Evolutionary conservation across 2,113 vertebrate genomes (phyloP).

Genomic region (Aspidoscelis tigris): DNA sequence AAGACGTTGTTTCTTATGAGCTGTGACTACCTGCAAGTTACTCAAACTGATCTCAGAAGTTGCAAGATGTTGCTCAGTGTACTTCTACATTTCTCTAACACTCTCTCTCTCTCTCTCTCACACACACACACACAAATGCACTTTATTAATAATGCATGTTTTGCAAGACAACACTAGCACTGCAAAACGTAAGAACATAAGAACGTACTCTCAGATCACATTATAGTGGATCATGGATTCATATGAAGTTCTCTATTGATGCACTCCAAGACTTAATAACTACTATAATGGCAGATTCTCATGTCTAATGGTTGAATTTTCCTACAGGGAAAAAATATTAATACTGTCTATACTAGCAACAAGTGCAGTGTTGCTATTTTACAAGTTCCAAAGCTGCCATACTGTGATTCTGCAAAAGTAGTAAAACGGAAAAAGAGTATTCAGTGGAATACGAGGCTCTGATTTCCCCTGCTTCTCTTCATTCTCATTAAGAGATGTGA

Average conservation of each 20-base stretch:
- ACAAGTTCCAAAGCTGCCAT: rapidly evolving
- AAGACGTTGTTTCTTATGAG: neutral
- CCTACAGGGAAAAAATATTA: neutral
- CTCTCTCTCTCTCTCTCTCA: neutral
- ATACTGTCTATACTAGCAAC: neutral
- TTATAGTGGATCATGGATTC: neutral
- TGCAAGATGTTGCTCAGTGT: neutral
- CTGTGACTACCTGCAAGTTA: neutral
- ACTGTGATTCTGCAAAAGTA: neutral
- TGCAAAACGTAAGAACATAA: neutral
- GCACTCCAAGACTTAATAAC: neutral
- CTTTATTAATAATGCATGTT: neutral
- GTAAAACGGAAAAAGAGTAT: neutral
- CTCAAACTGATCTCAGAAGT: neutral
- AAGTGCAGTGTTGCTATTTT: rapidly evolving
- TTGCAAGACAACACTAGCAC: neutral
- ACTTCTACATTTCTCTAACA: neutral
- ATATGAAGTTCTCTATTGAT: neutral
- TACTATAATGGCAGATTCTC: neutral
- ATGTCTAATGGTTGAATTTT: neutral
- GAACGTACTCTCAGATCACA: neutral
- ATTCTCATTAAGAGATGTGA: slow-evolving; percentile 14
- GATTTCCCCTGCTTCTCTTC: neutral
- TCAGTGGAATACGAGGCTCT: neutral
- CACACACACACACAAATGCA: neutral